phyloP scores from a whole-genome alignment of 2,888 invertebrate species.

The Lasioglossum oenotherae region DNA sequence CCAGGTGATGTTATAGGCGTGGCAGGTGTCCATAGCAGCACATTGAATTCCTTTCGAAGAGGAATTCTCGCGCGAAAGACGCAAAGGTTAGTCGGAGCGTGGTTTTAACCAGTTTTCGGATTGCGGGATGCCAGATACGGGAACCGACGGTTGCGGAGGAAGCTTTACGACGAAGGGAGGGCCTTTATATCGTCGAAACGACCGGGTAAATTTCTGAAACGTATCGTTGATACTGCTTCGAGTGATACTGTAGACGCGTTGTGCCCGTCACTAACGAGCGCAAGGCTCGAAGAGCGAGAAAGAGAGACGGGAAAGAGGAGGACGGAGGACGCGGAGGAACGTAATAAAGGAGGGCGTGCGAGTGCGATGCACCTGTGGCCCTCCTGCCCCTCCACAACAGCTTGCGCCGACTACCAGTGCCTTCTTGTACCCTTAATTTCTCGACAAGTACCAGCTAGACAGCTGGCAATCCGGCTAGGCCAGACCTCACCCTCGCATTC shows the following conservation, averaged over 20 bases:
- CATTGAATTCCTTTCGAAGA: not conserved
- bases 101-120: not conserved
- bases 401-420: constrained; percentile 35
- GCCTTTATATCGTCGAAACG: not conserved
- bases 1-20: not conserved
- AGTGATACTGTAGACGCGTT: constrained; percentile 5
- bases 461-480: constrained; percentile 39
- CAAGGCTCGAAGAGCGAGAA: constrained; percentile 34
- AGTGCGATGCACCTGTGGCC: constrained; percentile 80
- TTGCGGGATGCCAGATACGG: not conserved
- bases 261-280: constrained; percentile 43
- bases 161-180: not conserved
- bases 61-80: not conserved
- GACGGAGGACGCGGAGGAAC: constrained; percentile 55
- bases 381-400: constrained; percentile 56
- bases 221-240: not conserved
- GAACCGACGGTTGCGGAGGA: not conserved
- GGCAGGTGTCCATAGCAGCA: not conserved
- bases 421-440: constrained; percentile 54
- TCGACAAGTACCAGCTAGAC: constrained; percentile 28
- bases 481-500: not conserved
- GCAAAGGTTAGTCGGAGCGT: not conserved
- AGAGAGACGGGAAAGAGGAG: constrained; percentile 40
- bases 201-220: not conserved
- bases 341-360: constrained; percentile 75